These are phyloP conservation scores for Oryzias curvinotus DNA, from an alignment of 2,113 vertebrate genomes.

Conservation along the genomic window DNA sequence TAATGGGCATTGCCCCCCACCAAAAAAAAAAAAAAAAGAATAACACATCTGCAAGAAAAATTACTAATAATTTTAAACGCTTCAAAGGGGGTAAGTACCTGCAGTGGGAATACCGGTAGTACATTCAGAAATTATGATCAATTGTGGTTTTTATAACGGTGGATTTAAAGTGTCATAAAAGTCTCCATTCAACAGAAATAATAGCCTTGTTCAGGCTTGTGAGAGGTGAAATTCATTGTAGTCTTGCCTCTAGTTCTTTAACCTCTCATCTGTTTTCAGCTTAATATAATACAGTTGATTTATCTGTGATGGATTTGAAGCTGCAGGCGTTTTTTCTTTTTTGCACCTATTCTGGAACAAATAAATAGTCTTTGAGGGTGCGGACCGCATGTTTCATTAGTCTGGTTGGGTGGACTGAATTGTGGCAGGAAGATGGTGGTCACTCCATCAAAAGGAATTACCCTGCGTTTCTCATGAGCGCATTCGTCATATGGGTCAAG, in stretches of 20 bases:
- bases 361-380: conserved; percentile 88
- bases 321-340: conserved; percentile 80
- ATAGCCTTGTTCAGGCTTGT: conserved; percentile 83
- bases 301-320: conserved; percentile 95
- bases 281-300: conserved; percentile 98
- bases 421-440: conserved; percentile 79
- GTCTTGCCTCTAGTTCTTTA: conserved; percentile 86
- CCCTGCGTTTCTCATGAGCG: conserved; percentile 83
- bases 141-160: conserved; percentile 78
- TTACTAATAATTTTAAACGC: conserved; percentile 23
- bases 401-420: conserved; percentile 81
- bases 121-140: conserved; percentile 75
- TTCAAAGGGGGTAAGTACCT: conserved; percentile 55
- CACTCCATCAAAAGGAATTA: conserved; percentile 91
- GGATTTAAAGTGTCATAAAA: conserved; percentile 81
- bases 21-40: not conserved
- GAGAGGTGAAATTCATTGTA: conserved; percentile 87
- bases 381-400: conserved; percentile 87
- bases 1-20: not conserved
- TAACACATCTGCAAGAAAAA: conserved; percentile 24
- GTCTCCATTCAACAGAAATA: conserved; percentile 79
- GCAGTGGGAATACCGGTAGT: conserved; percentile 46
- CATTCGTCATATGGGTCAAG: conserved; percentile 91
- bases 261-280: conserved; percentile 86
- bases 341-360: conserved; percentile 83